A percentile compares a stretch with the other conserved stretches of the same genome.
Evolutionary conservation across 2,113 vertebrate genomes (phyloP).

Genomic region (Lontra canadensis): DNA sequence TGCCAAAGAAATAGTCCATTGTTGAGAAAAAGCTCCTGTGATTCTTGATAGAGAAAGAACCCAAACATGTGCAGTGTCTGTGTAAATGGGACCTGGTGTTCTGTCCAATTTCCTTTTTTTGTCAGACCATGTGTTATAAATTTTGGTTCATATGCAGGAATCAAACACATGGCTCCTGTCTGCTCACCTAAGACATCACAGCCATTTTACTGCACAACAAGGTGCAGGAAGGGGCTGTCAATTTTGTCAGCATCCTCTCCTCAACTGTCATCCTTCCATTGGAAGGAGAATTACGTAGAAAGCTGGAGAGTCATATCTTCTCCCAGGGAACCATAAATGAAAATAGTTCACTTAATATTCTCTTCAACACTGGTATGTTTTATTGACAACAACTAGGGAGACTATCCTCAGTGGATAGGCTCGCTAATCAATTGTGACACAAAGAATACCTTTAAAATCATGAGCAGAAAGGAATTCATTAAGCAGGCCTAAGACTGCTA

Average conservation of each 20-base stretch:
- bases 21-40: neutral
- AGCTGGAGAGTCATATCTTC: neutral
- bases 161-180: neutral
- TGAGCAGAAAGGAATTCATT: neutral
- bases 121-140: neutral
- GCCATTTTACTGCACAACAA: neutral
- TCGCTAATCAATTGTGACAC: neutral
- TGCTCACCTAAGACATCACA: neutral
- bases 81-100: neutral
- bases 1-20: neutral
- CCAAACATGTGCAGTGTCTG: neutral
- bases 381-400: neutral
- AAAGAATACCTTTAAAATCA: neutral
- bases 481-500: neutral
- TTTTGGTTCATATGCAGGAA: neutral
- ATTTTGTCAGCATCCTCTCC: neutral
- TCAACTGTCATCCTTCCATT: neutral
- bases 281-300: neutral
- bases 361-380: neutral
- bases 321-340: neutral
- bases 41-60: neutral
- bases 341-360: constrained; percentile 22
- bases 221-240: neutral
- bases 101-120: neutral
- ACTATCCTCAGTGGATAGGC: neutral